Evolutionary conservation across 2,797 vertebrate species (phyloP).

Genomic region (Centropyge bicolor): DNA sequence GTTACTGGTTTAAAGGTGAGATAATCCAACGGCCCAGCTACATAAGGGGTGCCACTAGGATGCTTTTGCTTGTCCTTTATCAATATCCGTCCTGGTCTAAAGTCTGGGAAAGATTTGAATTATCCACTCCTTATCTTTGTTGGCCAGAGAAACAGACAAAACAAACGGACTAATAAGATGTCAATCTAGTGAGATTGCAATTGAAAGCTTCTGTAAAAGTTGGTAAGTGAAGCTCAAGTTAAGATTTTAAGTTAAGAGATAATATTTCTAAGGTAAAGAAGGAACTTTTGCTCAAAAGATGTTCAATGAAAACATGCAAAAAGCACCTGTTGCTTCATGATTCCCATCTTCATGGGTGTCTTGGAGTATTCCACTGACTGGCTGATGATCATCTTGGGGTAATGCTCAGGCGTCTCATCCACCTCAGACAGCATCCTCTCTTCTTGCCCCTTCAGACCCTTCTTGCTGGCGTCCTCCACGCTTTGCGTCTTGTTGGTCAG

Average conservation of each 20-base stretch:
- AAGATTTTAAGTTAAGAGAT: neutral
- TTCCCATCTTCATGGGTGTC: conserved; percentile 93
- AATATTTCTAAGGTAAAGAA: neutral
- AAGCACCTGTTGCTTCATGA: conserved; percentile 94
- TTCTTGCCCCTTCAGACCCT: conserved; percentile 87
- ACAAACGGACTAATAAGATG: neutral
- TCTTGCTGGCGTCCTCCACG: conserved; percentile 90
- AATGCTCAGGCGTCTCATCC: conserved; percentile 88
- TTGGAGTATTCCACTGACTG: conserved; percentile 92
- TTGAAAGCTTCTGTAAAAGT: neutral
- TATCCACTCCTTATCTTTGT: neutral
- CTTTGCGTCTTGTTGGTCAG: conserved; percentile 90
- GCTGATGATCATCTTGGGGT: conserved; percentile 88
- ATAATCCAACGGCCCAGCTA: neutral
- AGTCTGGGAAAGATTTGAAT: neutral
- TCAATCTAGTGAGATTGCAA: neutral
- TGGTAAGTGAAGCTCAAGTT: neutral
- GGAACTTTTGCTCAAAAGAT: neutral
- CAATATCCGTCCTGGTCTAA: neutral
- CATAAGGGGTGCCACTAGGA: neutral
- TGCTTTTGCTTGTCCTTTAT: neutral
- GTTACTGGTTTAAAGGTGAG: neutral
- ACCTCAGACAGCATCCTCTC: conserved; percentile 88
- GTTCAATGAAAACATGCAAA: neutral
- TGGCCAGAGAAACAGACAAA: neutral